Conservation (phyloP, 2,888 invertebrate genomes). For the Mycalesis mineus region DNA sequence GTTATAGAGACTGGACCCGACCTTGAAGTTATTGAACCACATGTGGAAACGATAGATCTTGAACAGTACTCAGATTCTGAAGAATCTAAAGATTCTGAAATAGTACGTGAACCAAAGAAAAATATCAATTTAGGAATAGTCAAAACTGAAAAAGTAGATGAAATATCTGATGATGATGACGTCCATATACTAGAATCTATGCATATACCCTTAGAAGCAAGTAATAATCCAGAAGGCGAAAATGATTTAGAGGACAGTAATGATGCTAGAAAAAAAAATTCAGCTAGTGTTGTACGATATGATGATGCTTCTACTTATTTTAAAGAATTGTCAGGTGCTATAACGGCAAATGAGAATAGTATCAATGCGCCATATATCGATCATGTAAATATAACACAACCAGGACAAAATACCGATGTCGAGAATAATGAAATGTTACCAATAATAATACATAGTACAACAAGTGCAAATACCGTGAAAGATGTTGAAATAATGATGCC, state of each 20-base stretch:
- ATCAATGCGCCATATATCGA: background rate
- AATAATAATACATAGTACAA: conserved; percentile 16
- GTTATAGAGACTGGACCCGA: conserved; percentile 49
- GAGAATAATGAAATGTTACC: conserved; percentile 15
- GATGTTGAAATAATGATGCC: conserved; percentile 18
- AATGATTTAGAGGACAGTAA: background rate
- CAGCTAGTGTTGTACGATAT: background rate
- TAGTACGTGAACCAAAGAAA: background rate
- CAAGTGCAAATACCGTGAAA: background rate
- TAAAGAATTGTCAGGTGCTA: background rate
- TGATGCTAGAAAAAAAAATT: background rate
- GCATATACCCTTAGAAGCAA: conserved; percentile 20
- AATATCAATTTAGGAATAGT: conserved; percentile 14
- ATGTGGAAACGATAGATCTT: conserved; percentile 56
- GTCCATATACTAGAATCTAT: conserved; percentile 19
- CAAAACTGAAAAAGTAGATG: conserved; percentile 22
- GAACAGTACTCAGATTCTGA: conserved; percentile 43
- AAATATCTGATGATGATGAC: conserved; percentile 16
- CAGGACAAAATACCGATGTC: background rate
- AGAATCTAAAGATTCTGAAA: conserved; percentile 4
- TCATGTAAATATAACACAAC: background rate
- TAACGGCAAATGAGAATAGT: background rate
- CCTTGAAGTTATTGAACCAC: conserved; percentile 49
- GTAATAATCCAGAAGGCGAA: background rate
- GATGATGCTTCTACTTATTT: background rate